A percentile compares a stretch with the other conserved stretches of the same genome.
Conservation (phyloP, 2,797 vertebrate species). For the Pangasius larnaudii region DNA sequence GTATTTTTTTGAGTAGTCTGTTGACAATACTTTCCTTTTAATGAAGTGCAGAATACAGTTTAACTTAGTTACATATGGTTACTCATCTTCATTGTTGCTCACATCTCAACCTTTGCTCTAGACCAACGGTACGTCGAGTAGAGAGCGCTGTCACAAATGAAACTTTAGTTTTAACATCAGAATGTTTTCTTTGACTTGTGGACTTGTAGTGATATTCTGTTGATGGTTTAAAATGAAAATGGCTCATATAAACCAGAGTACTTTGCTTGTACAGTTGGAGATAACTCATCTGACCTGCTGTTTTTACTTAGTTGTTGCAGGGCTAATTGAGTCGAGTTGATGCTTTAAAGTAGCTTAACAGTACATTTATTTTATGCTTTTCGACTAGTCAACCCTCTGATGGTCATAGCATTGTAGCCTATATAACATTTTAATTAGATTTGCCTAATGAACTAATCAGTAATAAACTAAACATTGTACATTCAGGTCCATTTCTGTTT, state of each 20-base stretch:
- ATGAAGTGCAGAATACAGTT: constrained; percentile 27
- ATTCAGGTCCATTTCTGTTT: constrained; percentile 3
- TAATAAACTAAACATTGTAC: background rate
- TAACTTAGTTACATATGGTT: constrained; percentile 5
- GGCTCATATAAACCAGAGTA: background rate
- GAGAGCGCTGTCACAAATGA: background rate
- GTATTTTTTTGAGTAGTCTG: background rate
- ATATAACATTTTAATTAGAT: constrained; percentile 18
- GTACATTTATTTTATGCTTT: constrained; percentile 14
- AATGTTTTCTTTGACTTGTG: background rate
- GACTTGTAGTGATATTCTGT: background rate
- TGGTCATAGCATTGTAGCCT: constrained; percentile 19
- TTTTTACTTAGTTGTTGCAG: constrained; percentile 22
- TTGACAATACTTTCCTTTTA: constrained; percentile 25
- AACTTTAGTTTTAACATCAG: background rate
- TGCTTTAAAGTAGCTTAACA: constrained; percentile 27
- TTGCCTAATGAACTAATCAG: constrained; percentile 13
- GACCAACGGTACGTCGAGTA: background rate
- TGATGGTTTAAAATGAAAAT: background rate
- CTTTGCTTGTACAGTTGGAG: constrained; percentile 1
- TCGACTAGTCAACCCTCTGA: constrained; percentile 11
- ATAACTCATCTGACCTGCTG: constrained; percentile 1
- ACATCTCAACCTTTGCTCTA: constrained; percentile 7
- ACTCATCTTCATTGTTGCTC: background rate
- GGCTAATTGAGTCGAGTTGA: background rate